Evolutionary conservation across 2,888 invertebrate species (phyloP), one percentile per base, ranked within the genome.

Genomic region (Amphipyra berbera): DNA sequence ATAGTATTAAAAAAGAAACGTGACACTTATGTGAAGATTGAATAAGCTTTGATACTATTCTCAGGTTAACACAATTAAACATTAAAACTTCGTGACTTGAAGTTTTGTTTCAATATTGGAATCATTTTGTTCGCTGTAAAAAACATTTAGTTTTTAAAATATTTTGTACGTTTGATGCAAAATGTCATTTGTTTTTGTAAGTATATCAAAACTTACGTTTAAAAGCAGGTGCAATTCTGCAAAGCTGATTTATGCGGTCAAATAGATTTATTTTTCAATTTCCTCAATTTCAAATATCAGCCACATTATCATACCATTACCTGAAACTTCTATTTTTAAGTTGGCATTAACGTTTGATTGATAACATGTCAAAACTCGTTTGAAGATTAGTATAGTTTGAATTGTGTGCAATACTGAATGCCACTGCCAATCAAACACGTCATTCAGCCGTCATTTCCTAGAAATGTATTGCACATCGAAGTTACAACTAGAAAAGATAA

Each of bases 301-400:
- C 30, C 21, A 7, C 2, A 30, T 6, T 7, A 30, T 30, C 30
- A 30, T 7, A 30, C 2, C 30, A 30, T 7, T 4, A 30, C 30
- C 30, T 30, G 6, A 30, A 30, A 30, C 30, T 9, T 55, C 6
- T 44, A 53, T 45, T 46, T 33, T 41, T 30, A 37, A 37, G 4
- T 48, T 37, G 7, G 8, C 10, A 60, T 40, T 67, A 50, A 41
- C 12, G 52, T 55, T 48, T 40, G 30, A 15, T 40, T 55, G 38
- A 47, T 38, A 67, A 38, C 10, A 15, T 6, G 58, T 33, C 27
- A 5, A 14, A 49, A 27, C 41, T 42, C 37, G 40, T 54, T 58
- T 54, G 53, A 63, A 50, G 53, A 63, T 58, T n/a, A 46, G 38
- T 9, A 13, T 9, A 8, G n/a, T 44, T 48, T 15, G 1, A 30